Percentiles rank a stretch among this genome's conserved stretches.
Evolutionary conservation across 2,797 vertebrate species (phyloP).

Genomic region (Eidolon dupreanum): DNA sequence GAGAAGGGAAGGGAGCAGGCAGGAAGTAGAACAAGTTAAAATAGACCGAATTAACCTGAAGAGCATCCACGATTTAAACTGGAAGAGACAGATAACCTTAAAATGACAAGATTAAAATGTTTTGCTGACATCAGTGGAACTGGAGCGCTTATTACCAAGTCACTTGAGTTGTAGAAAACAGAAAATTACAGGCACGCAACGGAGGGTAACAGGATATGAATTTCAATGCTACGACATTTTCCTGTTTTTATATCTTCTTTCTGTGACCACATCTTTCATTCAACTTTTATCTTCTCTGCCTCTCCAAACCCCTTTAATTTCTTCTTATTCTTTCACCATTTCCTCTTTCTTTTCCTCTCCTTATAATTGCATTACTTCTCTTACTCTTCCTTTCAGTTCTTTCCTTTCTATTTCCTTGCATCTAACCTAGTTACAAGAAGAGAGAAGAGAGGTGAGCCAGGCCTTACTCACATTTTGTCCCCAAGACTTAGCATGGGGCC

Average conservation of each 20-base stretch:
- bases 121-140: slow-evolving; percentile 56
- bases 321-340: not conserved
- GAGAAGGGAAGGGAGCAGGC: not conserved
- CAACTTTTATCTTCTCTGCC: not conserved
- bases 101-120: slow-evolving; percentile 38
- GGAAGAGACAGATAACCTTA: slow-evolving; percentile 46
- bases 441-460: not conserved
- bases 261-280: not conserved
- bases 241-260: not conserved
- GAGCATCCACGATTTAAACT: slow-evolving; percentile 55
- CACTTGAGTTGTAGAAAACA: slow-evolving; percentile 31
- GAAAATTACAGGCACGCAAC: not conserved
- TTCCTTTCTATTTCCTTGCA: not conserved
- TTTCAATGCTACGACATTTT: not conserved
- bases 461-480: not conserved
- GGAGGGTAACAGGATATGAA: not conserved
- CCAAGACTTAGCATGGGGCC: not conserved
- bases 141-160: slow-evolving; percentile 35
- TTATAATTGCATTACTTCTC: not conserved
- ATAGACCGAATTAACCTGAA: not conserved
- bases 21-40: not conserved
- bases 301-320: not conserved
- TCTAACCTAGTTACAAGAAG: not conserved
- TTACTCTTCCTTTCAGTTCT: not conserved
- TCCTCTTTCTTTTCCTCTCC: not conserved